These are phyloP conservation scores for Eristalis arbustorum DNA, from an alignment of 2,888 invertebrate genomes.

Conservation along the genomic window DNA sequence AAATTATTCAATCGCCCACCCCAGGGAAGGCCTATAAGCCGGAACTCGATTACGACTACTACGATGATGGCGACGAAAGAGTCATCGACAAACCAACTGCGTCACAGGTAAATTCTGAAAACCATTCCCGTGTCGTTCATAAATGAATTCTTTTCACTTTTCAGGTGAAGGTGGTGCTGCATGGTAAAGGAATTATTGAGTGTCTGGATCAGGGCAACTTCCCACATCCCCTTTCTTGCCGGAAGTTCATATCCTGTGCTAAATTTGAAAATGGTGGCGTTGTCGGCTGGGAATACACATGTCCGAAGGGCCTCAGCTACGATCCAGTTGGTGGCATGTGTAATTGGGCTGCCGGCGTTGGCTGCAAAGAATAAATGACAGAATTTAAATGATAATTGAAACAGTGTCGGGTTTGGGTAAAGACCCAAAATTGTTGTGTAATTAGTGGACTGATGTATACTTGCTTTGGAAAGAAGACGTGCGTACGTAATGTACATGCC, in stretches of 20 bases:
- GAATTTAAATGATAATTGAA: conserved; percentile 56
- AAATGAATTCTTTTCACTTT: conserved; percentile 2
- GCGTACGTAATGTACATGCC: conserved; percentile 13
- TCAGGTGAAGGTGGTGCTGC: conserved; percentile 82
- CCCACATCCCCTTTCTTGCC: conserved; percentile 94
- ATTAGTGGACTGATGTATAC: conserved; percentile 63
- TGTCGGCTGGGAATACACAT: conserved; percentile 93
- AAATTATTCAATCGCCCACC: conserved; percentile 72
- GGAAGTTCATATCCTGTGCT: conserved; percentile 95
- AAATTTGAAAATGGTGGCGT: conserved; percentile 89
- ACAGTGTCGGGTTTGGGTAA: conserved; percentile 8
- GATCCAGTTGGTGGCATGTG: conserved; percentile 95
- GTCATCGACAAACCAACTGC: conserved; percentile 81
- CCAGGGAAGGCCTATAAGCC: conserved; percentile 76
- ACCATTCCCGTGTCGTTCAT: not conserved
- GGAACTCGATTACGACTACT: conserved; percentile 84
- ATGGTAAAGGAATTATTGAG: conserved; percentile 87
- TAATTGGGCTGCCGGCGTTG: conserved; percentile 92
- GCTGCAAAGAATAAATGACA: conserved; percentile 84
- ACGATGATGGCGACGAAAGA: conserved; percentile 84
- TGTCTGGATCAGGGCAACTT: conserved; percentile 95
- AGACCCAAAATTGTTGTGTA: conserved; percentile 48
- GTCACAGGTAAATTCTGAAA: conserved; percentile 79
- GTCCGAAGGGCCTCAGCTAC: conserved; percentile 91
- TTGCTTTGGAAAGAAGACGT: conserved; percentile 29